Percentiles rank a stretch among this genome's conserved stretches.
These are phyloP conservation scores for Ormyrus labotus DNA, from an alignment of 2,888 invertebrate species.

Conservation along the genomic window DNA sequence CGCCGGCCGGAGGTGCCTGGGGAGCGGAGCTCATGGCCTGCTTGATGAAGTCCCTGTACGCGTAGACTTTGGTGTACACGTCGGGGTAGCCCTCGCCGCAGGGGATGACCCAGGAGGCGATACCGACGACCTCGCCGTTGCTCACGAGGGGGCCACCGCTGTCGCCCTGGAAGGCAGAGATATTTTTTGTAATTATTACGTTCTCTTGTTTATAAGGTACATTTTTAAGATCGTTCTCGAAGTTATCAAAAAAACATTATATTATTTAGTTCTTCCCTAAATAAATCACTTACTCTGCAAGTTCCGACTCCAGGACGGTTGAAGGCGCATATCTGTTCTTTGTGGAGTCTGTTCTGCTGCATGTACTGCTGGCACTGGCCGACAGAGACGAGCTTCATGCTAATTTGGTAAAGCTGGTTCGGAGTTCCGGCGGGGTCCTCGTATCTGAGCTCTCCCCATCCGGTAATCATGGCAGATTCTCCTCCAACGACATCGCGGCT, in stretches of 20 bases:
- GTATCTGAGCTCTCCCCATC: conserved; percentile 17
- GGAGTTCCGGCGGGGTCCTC: neutral
- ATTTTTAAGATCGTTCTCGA: no score
- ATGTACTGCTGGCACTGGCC: neutral
- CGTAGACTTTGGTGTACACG: conserved; percentile 57
- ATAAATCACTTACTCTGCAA: conserved; percentile 7
- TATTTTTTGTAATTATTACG: no score
- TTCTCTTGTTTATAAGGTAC: no score
- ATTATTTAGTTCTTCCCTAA: no score
- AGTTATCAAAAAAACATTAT: neutral
- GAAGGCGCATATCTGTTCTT: conserved; percentile 29
- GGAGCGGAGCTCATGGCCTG: neutral
- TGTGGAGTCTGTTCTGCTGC: neutral
- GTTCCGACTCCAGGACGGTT: neutral
- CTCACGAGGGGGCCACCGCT: conserved; percentile 59
- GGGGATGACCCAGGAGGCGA: conserved; percentile 55
- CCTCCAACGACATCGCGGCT: neutral
- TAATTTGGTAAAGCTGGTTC: neutral
- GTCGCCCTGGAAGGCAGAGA: conserved; percentile 58
- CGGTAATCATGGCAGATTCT: neutral
- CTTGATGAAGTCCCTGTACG: conserved; percentile 43
- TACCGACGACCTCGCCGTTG: conserved; percentile 55
- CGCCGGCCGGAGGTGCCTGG: no score
- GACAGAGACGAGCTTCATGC: neutral
- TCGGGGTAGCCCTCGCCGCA: conserved; percentile 57